phyloP scores from a whole-genome alignment of 2,113 vertebrate species.

The Cryptotis parvus region DNA sequence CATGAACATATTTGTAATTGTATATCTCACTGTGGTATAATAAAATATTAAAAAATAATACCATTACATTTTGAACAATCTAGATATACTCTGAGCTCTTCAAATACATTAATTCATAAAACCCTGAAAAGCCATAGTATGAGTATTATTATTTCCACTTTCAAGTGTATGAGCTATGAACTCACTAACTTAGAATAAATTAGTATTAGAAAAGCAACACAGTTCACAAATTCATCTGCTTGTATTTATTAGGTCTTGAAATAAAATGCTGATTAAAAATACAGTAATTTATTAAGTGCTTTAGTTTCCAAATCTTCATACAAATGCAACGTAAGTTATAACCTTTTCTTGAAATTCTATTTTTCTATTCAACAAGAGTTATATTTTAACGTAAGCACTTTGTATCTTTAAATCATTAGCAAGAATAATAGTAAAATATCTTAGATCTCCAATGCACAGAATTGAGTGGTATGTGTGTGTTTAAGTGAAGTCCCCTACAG shows the following conservation, averaged over 20 bases:
- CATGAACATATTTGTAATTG: no score
- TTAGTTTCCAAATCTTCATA: slow-evolving; percentile 15
- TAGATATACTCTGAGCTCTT: neutral
- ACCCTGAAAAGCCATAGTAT: neutral
- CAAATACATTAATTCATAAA: slow-evolving; percentile 9
- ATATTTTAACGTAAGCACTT: neutral
- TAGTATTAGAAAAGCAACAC: neutral
- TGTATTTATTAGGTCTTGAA: neutral
- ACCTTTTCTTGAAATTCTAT: neutral
- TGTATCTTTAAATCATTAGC: neutral
- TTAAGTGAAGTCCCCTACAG: neutral
- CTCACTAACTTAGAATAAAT: neutral
- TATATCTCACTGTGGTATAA: no score
- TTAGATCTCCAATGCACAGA: neutral
- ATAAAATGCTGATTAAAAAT: slow-evolving; percentile 35
- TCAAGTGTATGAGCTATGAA: neutral
- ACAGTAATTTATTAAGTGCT: neutral
- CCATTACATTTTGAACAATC: slow-evolving; percentile 6
- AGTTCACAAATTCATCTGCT: neutral
- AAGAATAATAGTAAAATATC: neutral
- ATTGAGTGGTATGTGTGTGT: rapidly evolving
- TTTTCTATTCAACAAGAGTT: neutral
- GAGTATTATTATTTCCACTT: slow-evolving; percentile 24
- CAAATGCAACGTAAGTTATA: neutral
- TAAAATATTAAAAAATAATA: no score